phyloP scores from a whole-genome alignment of 2,113 vertebrate species.

The Okapia johnstoni region DNA sequence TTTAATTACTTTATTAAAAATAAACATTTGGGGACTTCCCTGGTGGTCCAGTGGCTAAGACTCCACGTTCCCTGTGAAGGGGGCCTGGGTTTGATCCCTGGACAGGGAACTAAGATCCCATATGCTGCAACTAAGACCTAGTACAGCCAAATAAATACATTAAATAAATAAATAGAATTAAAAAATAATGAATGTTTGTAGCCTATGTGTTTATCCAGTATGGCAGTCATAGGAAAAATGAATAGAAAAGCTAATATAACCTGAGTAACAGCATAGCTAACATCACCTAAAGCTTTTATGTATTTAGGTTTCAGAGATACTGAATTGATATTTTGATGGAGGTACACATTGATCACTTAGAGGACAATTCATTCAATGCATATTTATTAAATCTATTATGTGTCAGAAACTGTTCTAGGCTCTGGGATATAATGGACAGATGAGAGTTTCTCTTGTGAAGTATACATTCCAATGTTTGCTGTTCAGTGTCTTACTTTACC shows the following conservation, averaged over 20 bases:
- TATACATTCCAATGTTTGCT: neutral
- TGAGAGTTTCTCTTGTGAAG: neutral
- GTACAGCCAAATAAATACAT: neutral
- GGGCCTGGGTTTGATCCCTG: neutral
- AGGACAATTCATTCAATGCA: neutral
- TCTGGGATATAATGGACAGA: neutral
- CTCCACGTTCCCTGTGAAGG: neutral
- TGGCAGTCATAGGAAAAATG: neutral
- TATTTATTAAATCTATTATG: neutral
- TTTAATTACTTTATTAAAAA: conserved; percentile 3
- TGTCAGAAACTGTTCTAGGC: neutral
- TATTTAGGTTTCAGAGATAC: neutral
- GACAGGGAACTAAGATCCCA: neutral
- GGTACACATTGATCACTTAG: neutral
- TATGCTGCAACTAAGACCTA: neutral
- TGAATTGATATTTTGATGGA: neutral
- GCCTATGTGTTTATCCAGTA: neutral
- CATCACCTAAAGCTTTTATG: neutral
- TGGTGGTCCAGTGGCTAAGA: neutral
- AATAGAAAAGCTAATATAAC: neutral
- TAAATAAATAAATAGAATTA: neutral
- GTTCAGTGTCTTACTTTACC: neutral
- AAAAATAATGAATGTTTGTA: neutral
- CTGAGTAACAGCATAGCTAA: neutral
- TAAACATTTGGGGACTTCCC: neutral